A percentile compares a stretch with the other conserved stretches of the same genome.
These are phyloP conservation scores for Drosophila funebris DNA, from an alignment of 1,140 invertebrate genomes.

Conservation along the genomic window DNA sequence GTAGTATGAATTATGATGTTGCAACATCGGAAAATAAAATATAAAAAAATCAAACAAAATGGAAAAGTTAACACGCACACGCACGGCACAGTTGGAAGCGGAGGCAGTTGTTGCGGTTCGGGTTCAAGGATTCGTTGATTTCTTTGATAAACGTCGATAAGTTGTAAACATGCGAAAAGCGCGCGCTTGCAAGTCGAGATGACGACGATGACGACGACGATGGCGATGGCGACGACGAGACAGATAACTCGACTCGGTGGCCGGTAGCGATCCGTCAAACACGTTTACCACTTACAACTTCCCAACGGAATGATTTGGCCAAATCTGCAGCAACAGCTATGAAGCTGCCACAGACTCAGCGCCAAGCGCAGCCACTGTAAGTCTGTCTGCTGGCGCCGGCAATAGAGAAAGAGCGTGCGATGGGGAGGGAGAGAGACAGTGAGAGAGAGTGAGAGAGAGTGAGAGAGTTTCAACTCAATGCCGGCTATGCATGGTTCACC, in stretches of 20 bases:
- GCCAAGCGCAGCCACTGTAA: neutral
- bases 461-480: slow-evolving; percentile 1
- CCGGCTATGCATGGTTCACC: slow-evolving; percentile 12
- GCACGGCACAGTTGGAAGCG: neutral
- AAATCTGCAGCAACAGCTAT: slow-evolving; percentile 53
- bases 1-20: slow-evolving; percentile 5
- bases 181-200: slow-evolving; percentile 22
- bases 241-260: neutral
- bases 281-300: slow-evolving; percentile 72
- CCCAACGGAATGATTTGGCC: slow-evolving; percentile 73
- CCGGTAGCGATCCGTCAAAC: slow-evolving; percentile 50
- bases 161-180: slow-evolving; percentile 6
- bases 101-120: neutral
- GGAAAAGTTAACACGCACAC: neutral
- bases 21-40: neutral
- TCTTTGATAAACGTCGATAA: slow-evolving; percentile 13
- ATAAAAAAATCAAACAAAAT: slow-evolving; percentile 1
- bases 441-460: neutral
- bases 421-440: neutral
- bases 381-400: neutral
- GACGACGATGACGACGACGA: neutral
- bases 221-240: neutral
- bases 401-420: slow-evolving; percentile 9
- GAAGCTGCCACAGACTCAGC: slow-evolving; percentile 42
- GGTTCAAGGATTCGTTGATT: slow-evolving; percentile 17